A percentile compares a stretch with the other conserved stretches of the same genome.
Evolutionary conservation across 2,797 vertebrate species (phyloP).

Genomic region (Macropus fuliginosus): DNA sequence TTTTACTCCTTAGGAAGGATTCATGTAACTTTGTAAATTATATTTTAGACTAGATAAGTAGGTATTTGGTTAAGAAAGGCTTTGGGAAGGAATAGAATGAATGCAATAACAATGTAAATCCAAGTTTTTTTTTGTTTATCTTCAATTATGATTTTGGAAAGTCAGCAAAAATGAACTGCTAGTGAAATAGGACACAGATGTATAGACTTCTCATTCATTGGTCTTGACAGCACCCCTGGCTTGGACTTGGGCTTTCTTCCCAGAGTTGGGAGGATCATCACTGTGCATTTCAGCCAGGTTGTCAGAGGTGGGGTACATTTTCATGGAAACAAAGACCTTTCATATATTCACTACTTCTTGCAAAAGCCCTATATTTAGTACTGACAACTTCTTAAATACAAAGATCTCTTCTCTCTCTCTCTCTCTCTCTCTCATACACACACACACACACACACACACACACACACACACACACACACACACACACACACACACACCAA

Average conservation of each 20-base stretch:
- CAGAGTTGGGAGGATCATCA: constrained; percentile 20
- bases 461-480: too few species aligned
- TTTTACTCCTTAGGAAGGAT: neutral
- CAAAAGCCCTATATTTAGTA: constrained; percentile 57
- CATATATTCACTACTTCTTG: constrained; percentile 31
- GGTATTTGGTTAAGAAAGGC: neutral
- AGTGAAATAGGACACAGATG: constrained; percentile 21
- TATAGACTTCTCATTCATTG: constrained; percentile 28
- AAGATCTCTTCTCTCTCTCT: constrained; percentile 16
- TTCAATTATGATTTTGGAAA: neutral
- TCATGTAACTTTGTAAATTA: neutral
- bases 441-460: too few species aligned
- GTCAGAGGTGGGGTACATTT: constrained; percentile 34
- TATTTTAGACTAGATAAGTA: neutral
- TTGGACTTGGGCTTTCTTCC: neutral
- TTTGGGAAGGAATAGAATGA: neutral
- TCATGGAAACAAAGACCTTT: constrained; percentile 58
- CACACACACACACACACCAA: too few species aligned
- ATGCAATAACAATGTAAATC: neutral
- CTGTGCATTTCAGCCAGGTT: constrained; percentile 1
- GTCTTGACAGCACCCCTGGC: neutral
- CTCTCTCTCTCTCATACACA: too few species aligned
- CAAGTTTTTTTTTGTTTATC: neutral
- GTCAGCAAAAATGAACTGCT: neutral
- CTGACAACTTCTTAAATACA: constrained; percentile 29